Evolutionary conservation across 2,113 vertebrate species (phyloP), one percentile per base, ranked within the genome.

Genomic region (Fukomys damarensis): DNA sequence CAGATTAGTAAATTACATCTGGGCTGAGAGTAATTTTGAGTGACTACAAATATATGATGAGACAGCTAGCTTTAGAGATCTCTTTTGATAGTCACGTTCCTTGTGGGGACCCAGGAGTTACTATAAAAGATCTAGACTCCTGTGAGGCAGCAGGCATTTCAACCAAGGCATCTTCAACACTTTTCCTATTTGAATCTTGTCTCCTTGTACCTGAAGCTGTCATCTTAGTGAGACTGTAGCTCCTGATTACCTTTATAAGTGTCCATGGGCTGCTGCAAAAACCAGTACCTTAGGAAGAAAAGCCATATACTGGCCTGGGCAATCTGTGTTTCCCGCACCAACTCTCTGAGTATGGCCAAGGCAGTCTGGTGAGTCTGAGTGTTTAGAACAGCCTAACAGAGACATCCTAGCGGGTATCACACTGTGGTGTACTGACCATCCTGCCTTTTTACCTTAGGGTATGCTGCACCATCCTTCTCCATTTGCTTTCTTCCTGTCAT

Each of bases 1-100:
- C 61, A 84, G 41, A 43, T 54, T 89, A 58, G 32, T 63, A 93
- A 95, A 43, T 70, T 87, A 52, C 17, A 83, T 89, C 59, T 87
- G 24, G 54, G 35, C 41, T 59, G 79, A 91, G 35, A 43, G 30
- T 65, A 80, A 88, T 95, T 96, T 17, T 68, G 59, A 95, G 26
- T 85, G 61, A 82, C 54, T 86, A 7, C 82, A 80, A 94, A 81
- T 63, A 85, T 20, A 32, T 68, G 54, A 70, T 77, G 30, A 59
- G 88, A 52, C 3, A 28, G 38, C 1, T 89, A 30, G 6, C 65
- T 89, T 93, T 80, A 86, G 28, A 16, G 46, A 52, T 93, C 22
- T 28, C 14, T 12, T 61, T 83, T 87, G 76, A 30, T 14, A 46
- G 52, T 63, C 28, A 16, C 68, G 7, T 77, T 84, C 17, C 52